Percentiles rank a stretch among this genome's conserved stretches.
These are phyloP conservation scores for Gibbula magus DNA, from an alignment of 2,888 invertebrate genomes.

Conservation along the genomic window DNA sequence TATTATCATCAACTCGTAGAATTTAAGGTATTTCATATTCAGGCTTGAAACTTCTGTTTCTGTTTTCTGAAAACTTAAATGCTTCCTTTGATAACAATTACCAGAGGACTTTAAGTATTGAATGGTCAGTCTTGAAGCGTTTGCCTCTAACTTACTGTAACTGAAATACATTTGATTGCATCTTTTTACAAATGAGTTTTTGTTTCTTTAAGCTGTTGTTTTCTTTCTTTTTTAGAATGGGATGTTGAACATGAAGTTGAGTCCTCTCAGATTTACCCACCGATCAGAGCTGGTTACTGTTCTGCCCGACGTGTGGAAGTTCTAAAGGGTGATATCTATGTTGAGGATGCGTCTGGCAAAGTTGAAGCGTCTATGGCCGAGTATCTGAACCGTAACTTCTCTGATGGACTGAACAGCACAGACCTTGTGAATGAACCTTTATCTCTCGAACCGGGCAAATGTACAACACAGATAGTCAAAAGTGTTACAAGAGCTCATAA, in stretches of 20 bases:
- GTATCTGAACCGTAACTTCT: constrained; percentile 37
- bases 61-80: no score
- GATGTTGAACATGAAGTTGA: constrained; percentile 42
- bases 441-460: constrained; percentile 53
- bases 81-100: no score
- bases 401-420: constrained; percentile 21
- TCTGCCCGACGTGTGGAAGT: constrained; percentile 42
- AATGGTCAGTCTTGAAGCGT: no score
- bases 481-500: constrained; percentile 51
- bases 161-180: no score
- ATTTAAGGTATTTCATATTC: no score
- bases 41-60: no score
- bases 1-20: no score
- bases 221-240: constrained; percentile 44
- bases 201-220: neutral
- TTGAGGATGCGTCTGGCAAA: constrained; percentile 33
- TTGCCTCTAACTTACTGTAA: no score
- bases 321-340: constrained; percentile 41
- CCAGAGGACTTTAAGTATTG: no score
- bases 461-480: constrained; percentile 44
- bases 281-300: constrained; percentile 42
- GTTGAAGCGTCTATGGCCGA: constrained; percentile 44
- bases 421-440: constrained; percentile 33
- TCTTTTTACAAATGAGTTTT: no score
- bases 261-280: constrained; percentile 46